Conservation (phyloP, 2,113 vertebrate genomes). For the Alectura lathami region DNA sequence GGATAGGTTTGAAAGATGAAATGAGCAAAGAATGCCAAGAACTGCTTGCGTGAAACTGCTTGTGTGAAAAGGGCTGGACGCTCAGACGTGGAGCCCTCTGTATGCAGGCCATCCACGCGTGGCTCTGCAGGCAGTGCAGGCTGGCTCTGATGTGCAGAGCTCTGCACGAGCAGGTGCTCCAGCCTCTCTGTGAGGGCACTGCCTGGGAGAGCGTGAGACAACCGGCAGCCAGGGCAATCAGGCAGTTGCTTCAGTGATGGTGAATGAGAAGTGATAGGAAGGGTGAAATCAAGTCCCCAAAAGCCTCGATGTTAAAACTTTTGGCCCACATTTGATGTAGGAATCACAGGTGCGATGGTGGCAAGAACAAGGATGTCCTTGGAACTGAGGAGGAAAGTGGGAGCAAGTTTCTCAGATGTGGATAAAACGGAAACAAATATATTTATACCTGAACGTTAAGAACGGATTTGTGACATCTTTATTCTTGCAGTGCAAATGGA, state of each 20-base stretch:
- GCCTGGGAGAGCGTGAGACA: background rate
- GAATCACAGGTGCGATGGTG: background rate
- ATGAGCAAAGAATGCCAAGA: background rate
- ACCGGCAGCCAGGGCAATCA: background rate
- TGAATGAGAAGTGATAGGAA: background rate
- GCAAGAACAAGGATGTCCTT: background rate
- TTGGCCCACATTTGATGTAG: background rate
- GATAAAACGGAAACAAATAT: background rate
- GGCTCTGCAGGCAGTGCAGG: background rate
- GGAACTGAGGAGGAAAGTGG: background rate
- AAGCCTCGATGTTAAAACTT: background rate
- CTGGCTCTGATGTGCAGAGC: background rate
- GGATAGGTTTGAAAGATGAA: background rate
- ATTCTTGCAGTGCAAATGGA: background rate
- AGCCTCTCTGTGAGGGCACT: too few relatives aligned
- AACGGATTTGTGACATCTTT: background rate
- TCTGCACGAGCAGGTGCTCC: background rate
- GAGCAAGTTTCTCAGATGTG: background rate
- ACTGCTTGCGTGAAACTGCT: background rate
- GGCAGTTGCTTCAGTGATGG: background rate
- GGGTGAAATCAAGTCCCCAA: background rate
- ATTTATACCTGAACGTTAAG: background rate
- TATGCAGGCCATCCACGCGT: background rate
- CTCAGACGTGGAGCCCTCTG: background rate
- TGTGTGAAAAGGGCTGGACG: background rate